Percentiles rank a stretch among this genome's conserved stretches.
These are phyloP conservation scores for Nematopogon swammerdamellus DNA, from an alignment of 2,888 invertebrate species.

Conservation along the genomic window DNA sequence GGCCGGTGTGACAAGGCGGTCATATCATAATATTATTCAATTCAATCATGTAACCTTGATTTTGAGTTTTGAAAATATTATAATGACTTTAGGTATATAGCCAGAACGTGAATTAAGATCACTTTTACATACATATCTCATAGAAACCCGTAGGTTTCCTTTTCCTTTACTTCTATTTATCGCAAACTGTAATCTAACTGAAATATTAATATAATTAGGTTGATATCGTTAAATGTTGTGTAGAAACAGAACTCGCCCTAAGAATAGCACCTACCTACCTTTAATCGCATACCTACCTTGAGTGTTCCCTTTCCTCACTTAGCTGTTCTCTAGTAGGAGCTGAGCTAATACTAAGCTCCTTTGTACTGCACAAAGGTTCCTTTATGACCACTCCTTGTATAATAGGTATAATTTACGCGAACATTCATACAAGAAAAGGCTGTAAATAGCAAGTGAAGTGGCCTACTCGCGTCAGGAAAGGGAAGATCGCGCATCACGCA, in stretches of 20 bases:
- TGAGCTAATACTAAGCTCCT: too few relatives aligned
- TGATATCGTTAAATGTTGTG: not conserved
- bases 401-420: too few relatives aligned
- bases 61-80: too few relatives aligned
- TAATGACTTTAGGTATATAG: too few relatives aligned
- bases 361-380: too few relatives aligned
- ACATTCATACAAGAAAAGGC: too few relatives aligned
- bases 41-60: too few relatives aligned
- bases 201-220: not conserved
- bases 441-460: too few relatives aligned
- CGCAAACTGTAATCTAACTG: not conserved
- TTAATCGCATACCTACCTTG: not conserved
- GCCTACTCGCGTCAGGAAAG: slow-evolving; percentile 13
- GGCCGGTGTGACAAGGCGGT: too few relatives aligned
- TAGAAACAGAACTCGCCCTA: not conserved
- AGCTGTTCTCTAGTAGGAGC: too few relatives aligned
- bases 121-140: not conserved
- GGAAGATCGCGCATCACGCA: slow-evolving; percentile 53
- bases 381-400: too few relatives aligned
- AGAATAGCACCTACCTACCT: not conserved
- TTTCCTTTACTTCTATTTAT: not conserved
- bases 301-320: not conserved
- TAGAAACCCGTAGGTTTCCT: not conserved
- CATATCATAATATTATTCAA: too few relatives aligned
- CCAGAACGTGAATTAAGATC: not conserved